Base-by-base conservation (phyloP, 2,888 invertebrate species). In the Pherbina coryleti region DNA sequence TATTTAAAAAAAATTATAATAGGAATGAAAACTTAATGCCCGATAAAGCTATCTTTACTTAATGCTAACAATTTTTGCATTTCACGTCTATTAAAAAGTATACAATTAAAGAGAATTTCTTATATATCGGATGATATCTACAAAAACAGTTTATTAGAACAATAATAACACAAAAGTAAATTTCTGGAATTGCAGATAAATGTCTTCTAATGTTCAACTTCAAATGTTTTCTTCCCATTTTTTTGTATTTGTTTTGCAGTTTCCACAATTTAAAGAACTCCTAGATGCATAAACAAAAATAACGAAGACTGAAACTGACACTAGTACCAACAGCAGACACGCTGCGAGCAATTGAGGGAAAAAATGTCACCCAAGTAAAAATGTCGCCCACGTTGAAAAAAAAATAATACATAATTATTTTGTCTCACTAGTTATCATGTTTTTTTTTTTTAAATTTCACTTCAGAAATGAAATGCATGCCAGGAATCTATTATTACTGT, bases 361-460 rank as follows among this genome's bases (percentile, higher is more conserved):
- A 72, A 22, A 73, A 49, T 28, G 73, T 73, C 73, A 62, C 73
- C 72, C 73, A 49, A 28, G 64, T 28, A 57, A 53, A 60, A 73
- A 77, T 75, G 73, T 79, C 81, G 81, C 79, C 81, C 79, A 81
- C 79, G 81, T 81, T 78, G 80, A 75, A 17, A 0, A 14, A 44
- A 28, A 55, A n/a, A n/a, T n/a, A n/a, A n/a, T n/a, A n/a, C n/a
- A n/a, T 25, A 49, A 37, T 22, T 60, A 5, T 17, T 9, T 60
- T 14, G n/a, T 34, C 19, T 57, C 19, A 2, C 57, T 51, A 19
- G n/a, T 14, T 72, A 73, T 69, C 62, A 37, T 70, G 28, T 51
- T 53, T 34, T 64, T 22, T 60, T 19, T 60, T 17, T 37, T 34
- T 22, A 17, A n/a, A 51, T 70, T 70, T 28, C 51, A 22, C 17